phyloP scores from a whole-genome alignment of 2,113 vertebrate species.

The Scopus umbretta region DNA sequence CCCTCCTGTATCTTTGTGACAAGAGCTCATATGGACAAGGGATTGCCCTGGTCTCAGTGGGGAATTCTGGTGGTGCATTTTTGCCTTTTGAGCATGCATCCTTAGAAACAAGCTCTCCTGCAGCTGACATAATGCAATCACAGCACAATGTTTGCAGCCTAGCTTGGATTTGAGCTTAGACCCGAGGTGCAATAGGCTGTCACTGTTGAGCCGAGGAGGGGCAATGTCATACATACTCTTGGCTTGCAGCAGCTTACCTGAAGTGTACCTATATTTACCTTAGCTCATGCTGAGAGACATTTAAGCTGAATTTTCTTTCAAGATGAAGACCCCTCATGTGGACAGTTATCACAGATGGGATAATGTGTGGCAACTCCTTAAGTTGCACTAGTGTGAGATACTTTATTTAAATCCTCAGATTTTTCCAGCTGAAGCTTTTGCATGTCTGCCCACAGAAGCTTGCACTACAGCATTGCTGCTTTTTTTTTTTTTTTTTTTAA shows the following conservation, averaged over 20 bases:
- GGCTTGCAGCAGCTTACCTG: neutral
- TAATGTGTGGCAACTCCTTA: neutral
- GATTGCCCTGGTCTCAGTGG: neutral
- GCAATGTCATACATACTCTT: neutral
- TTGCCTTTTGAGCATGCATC: neutral
- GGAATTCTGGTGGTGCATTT: neutral
- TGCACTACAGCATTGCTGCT: neutral
- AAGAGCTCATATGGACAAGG: neutral
- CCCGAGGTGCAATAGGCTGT: neutral
- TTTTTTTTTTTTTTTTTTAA: neutral
- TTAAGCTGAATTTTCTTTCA: neutral
- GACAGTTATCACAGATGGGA: neutral
- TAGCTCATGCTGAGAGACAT: neutral
- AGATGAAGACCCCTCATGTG: neutral
- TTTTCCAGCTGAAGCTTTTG: neutral
- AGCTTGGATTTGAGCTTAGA: neutral
- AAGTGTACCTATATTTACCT: neutral
- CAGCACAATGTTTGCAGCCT: neutral
- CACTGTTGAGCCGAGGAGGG: neutral
- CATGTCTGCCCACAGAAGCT: neutral
- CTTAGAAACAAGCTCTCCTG: neutral
- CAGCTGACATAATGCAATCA: accelerated
- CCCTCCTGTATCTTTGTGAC: neutral
- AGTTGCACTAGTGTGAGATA: neutral
- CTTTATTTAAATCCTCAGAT: neutral